A percentile compares a stretch with the other conserved stretches of the same genome.
These are phyloP conservation scores for Aphis craccivora DNA, from an alignment of 1,140 invertebrate genomes.

Conservation along the genomic window DNA sequence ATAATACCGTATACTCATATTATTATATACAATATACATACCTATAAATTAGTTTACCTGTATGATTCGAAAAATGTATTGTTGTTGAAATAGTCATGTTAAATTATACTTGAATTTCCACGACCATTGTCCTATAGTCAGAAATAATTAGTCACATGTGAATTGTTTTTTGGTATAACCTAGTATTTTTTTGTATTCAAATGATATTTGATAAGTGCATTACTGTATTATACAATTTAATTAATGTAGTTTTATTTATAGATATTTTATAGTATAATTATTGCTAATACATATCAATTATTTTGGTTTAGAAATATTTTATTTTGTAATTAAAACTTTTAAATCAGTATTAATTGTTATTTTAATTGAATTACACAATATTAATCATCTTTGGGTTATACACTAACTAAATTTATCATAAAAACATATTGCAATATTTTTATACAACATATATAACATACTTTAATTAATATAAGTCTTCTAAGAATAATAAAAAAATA, in stretches of 20 bases:
- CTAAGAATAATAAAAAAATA: too few species aligned
- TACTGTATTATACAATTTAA: not conserved
- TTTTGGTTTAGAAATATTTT: too few species aligned
- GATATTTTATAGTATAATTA: not conserved
- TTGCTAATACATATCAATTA: not conserved
- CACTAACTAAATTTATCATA: too few species aligned
- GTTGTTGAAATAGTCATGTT: not conserved
- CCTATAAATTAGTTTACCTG: not conserved
- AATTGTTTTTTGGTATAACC: not conserved
- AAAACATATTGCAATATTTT: too few species aligned
- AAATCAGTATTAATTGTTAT: too few species aligned
- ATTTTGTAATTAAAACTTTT: too few species aligned
- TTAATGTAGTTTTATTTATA: not conserved
- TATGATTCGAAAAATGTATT: not conserved
- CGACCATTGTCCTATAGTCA: not conserved
- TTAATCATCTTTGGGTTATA: too few species aligned
- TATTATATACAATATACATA: not conserved
- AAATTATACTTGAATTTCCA: not conserved
- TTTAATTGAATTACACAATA: too few species aligned
- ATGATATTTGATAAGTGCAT: not conserved
- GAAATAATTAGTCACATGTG: not conserved
- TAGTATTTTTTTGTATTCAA: not conserved
- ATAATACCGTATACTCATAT: not conserved
- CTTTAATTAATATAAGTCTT: too few species aligned
- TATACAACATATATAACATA: too few species aligned